phyloP scores from a whole-genome alignment of 2,113 vertebrate genomes.

The Ardeotis arabs region DNA sequence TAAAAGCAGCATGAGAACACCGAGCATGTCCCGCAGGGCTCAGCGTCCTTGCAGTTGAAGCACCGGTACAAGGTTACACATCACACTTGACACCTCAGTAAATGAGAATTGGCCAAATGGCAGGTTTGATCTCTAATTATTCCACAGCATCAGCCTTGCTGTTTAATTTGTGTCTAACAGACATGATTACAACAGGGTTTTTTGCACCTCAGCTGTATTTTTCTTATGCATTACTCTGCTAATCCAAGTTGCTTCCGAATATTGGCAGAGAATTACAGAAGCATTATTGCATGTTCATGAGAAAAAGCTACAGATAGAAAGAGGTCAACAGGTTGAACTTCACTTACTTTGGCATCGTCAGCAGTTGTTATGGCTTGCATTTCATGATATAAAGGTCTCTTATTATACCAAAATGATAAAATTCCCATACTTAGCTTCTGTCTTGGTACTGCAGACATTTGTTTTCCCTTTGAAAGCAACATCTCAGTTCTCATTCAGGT shows the following conservation, averaged over 20 bases:
- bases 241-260: neutral
- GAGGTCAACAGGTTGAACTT: conserved; percentile 25
- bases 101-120: neutral
- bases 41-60: neutral
- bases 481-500: neutral
- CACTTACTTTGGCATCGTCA: neutral
- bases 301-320: neutral
- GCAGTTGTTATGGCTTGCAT: neutral
- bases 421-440: neutral
- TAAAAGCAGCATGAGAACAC: neutral
- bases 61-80: neutral
- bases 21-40: neutral
- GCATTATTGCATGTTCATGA: conserved; percentile 35
- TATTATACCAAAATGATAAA: neutral
- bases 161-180: neutral
- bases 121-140: neutral
- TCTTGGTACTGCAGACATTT: neutral
- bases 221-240: neutral
- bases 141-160: neutral
- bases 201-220: conserved; percentile 15
- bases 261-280: conserved; percentile 19
- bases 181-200: neutral
- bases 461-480: neutral
- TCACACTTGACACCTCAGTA: neutral
- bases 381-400: neutral